Evolutionary conservation across 1,140 invertebrate species (phyloP).

Genomic region (Penaeus japonicus): DNA sequence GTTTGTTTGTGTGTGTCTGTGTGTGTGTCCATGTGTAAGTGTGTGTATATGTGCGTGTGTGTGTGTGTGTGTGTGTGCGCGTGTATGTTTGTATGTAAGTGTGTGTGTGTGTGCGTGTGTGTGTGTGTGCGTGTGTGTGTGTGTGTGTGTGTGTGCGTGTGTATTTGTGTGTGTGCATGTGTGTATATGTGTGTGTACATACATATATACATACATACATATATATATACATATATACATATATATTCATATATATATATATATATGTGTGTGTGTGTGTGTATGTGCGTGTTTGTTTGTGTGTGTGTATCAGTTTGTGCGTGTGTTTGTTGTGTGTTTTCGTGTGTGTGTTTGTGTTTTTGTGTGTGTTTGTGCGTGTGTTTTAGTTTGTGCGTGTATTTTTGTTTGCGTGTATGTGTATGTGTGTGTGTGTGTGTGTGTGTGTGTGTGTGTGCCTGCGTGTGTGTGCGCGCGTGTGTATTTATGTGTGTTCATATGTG

Average conservation of each 20-base stretch:
- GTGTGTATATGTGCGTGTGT: background rate
- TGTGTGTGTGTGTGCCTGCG: too few relatives aligned
- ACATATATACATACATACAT: background rate
- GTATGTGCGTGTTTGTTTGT: background rate
- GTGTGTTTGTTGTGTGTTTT: too few relatives aligned
- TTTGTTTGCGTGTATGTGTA: too few relatives aligned
- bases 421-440: background rate
- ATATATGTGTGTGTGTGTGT: background rate
- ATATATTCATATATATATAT: background rate
- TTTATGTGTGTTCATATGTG: background rate
- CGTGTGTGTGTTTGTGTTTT: too few relatives aligned
- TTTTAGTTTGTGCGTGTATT: too few relatives aligned
- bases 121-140: background rate
- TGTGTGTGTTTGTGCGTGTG: too few relatives aligned
- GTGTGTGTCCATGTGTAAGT: too few relatives aligned
- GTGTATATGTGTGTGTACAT: background rate
- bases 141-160: too few relatives aligned
- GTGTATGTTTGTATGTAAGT: too few relatives aligned
- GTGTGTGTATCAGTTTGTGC: background rate
- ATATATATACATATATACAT: background rate
- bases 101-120: too few relatives aligned
- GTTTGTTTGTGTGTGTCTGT: too few relatives aligned
- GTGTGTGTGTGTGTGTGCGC: background rate
- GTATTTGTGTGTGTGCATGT: background rate
- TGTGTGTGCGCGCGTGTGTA: too few relatives aligned